phyloP scores from a whole-genome alignment of 2,888 invertebrate genomes.

The Acronicta alni region DNA sequence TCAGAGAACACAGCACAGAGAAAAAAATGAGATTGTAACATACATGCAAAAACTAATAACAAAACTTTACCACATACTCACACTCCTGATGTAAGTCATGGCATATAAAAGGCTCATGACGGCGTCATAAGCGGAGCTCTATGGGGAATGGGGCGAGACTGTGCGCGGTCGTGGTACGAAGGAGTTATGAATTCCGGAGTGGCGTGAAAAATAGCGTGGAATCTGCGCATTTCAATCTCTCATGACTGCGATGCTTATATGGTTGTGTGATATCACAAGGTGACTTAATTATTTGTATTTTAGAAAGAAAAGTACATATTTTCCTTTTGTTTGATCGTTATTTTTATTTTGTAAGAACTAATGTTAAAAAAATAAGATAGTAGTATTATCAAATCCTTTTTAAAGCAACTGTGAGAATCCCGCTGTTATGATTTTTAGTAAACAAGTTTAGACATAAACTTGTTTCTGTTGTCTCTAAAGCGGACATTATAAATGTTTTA shows the following conservation, averaged over 20 bases:
- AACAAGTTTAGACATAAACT: too few species aligned
- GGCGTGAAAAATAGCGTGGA: conserved; percentile 73
- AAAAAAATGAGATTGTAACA: conserved; percentile 4
- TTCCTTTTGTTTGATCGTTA: too few species aligned
- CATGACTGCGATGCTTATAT: conserved; percentile 30
- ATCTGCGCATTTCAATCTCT: conserved; percentile 35
- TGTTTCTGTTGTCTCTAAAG: too few species aligned
- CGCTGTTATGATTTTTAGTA: too few species aligned
- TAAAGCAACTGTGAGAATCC: too few species aligned
- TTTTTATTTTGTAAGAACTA: too few species aligned
- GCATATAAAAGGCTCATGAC: conserved; percentile 65
- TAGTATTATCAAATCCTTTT: too few species aligned
- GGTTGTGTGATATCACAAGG: conserved; percentile 11
- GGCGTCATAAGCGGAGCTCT: conserved; percentile 71
- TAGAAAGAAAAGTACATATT: too few species aligned
- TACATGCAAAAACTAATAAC: conserved; percentile 15
- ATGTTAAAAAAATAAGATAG: too few species aligned
- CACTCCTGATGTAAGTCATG: conserved; percentile 55
- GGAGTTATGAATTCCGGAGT: conserved; percentile 80
- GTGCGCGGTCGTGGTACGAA: conserved; percentile 63
- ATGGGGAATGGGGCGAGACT: conserved; percentile 64
- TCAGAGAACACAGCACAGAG: neutral
- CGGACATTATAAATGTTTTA: too few species aligned
- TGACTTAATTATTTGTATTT: conserved; percentile 31
- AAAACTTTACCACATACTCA: conserved; percentile 5